phyloP scores from a whole-genome alignment of 2,888 invertebrate genomes.

The Volucella bombylans region DNA sequence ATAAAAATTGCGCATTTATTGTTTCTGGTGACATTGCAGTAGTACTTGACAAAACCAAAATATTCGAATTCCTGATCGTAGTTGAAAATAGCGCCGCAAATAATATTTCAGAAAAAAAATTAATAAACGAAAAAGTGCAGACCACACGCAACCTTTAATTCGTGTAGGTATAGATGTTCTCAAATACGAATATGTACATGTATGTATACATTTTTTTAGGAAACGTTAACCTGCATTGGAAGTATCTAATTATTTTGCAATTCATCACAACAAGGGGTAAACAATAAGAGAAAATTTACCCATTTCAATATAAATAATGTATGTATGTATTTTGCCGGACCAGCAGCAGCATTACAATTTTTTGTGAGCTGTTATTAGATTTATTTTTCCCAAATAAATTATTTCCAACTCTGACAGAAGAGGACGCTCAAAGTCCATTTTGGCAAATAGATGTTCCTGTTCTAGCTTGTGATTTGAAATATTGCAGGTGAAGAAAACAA shows the following conservation, averaged over 20 bases:
- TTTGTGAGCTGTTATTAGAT: neutral
- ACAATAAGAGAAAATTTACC: neutral
- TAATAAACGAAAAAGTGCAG: neutral
- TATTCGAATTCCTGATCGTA: too few relatives aligned
- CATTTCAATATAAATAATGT: neutral
- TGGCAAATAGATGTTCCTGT: too few relatives aligned
- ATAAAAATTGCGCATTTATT: neutral
- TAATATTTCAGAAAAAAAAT: constrained; percentile 13
- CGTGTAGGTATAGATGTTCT: neutral
- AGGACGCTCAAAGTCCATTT: too few relatives aligned
- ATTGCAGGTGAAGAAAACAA: too few relatives aligned
- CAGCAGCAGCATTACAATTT: too few relatives aligned
- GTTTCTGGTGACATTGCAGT: neutral
- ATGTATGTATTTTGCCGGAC: neutral
- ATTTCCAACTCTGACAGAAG: neutral
- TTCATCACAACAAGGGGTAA: constrained; percentile 5
- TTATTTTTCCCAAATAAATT: neutral
- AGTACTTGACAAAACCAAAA: neutral
- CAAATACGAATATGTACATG: neutral
- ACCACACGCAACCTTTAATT: constrained; percentile 10
- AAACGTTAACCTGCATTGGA: constrained; percentile 4
- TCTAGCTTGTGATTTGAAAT: too few relatives aligned
- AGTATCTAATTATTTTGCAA: constrained; percentile 19
- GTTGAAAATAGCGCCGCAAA: neutral
- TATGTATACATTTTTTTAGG: neutral